Conservation (phyloP, 1,140 invertebrate species). For the Asobara japonica region DNA sequence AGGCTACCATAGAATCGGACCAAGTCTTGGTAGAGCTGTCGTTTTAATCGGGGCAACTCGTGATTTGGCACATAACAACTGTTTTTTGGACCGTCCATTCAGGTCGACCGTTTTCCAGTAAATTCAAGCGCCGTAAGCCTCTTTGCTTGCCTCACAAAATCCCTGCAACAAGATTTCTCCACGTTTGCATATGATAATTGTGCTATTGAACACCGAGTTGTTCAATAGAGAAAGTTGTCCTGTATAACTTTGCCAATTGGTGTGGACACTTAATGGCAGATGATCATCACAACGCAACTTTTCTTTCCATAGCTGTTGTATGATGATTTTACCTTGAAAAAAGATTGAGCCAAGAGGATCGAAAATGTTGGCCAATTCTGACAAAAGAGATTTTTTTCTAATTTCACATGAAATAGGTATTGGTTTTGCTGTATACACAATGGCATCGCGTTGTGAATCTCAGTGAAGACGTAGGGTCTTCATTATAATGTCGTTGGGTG, state of each 20-base stretch:
- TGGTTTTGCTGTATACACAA: background rate
- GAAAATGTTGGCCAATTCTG: constrained; percentile 47
- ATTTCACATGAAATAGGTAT: too few species aligned
- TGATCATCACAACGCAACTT: constrained; percentile 60
- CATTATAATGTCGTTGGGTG: background rate
- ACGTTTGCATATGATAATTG: constrained; percentile 21
- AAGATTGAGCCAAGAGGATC: constrained; percentile 52
- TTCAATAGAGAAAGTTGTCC: constrained; percentile 28
- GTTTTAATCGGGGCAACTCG: constrained; percentile 51
- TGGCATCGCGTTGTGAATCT: background rate
- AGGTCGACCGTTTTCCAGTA: constrained; percentile 38
- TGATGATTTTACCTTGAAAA: constrained; percentile 56
- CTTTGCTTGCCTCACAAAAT: constrained; percentile 49
- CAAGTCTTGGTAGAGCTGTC: constrained; percentile 48
- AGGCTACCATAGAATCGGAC: background rate
- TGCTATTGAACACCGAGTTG: constrained; percentile 36
- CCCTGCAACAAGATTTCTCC: constrained; percentile 44
- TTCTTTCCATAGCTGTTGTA: constrained; percentile 59
- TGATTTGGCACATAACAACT: constrained; percentile 52
- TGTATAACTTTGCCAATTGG: constrained; percentile 38
- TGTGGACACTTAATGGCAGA: constrained; percentile 42
- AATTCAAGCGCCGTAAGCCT: constrained; percentile 47
- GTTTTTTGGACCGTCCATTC: constrained; percentile 22
- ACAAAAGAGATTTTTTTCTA: too few species aligned
- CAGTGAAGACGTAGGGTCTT: constrained; percentile 16